Evolutionary conservation across 2,797 vertebrate species (phyloP).

Genomic region (Euthynnus affinis): DNA sequence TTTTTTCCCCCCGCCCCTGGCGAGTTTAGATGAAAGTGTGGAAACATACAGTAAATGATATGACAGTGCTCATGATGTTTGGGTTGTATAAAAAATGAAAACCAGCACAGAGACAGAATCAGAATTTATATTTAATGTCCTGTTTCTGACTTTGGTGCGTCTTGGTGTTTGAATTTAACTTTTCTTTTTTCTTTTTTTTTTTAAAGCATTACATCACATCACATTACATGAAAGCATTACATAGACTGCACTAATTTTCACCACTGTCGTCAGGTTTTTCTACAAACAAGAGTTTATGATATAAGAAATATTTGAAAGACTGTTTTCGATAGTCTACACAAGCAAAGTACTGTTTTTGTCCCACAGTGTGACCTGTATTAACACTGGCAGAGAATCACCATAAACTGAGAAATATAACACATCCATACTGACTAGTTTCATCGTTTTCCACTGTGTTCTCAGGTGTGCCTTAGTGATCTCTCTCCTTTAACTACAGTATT

Average conservation of each 20-base stretch:
- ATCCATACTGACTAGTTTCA: conserved; percentile 52
- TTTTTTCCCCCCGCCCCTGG: not conserved
- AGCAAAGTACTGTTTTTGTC: conserved; percentile 31
- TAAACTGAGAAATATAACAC: conserved; percentile 80
- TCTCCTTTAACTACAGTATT: conserved; percentile 30
- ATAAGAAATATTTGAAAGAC: not conserved
- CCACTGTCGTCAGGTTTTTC: not conserved
- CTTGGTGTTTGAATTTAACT: not conserved
- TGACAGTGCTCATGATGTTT: not conserved
- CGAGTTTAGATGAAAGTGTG: not conserved
- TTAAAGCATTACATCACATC: too few species aligned
- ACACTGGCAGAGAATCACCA: conserved; percentile 55
- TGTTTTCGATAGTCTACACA: conserved; percentile 13
- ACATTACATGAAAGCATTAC: too few species aligned
- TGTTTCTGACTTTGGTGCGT: conserved; percentile 14
- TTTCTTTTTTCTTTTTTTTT: too few species aligned
- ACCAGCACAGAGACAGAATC: not conserved
- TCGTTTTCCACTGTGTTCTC: conserved; percentile 53
- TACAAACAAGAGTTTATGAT: not conserved
- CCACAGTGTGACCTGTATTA: conserved; percentile 47
- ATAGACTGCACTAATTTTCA: not conserved
- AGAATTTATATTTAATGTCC: conserved; percentile 1
- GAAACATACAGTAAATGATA: not conserved
- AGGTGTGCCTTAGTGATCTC: conserved; percentile 30
- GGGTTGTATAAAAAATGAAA: not conserved